These are phyloP conservation scores for Meloidogyne exigua DNA, from an alignment of 1,140 invertebrate genomes.

Conservation along the genomic window DNA sequence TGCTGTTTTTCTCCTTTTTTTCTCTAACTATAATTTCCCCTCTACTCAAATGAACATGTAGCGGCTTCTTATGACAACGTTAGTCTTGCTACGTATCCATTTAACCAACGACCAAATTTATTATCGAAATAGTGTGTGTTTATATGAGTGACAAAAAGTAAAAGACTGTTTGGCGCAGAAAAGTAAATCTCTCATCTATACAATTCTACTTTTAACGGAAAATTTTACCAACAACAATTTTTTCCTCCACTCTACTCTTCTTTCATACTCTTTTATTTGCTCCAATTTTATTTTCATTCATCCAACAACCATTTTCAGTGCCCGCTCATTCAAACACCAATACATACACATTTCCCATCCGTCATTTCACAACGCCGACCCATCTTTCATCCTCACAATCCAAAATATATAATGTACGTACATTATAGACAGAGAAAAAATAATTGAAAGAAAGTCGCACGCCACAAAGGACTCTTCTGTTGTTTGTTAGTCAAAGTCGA, in stretches of 20 bases:
- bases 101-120: background rate
- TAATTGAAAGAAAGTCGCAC: background rate
- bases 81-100: background rate
- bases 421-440: no score
- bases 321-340: background rate
- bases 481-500: background rate
- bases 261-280: background rate
- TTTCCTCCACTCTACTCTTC: background rate
- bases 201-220: background rate
- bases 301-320: background rate
- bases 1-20: background rate
- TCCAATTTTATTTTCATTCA: background rate
- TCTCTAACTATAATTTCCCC: background rate
- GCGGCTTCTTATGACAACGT: background rate
- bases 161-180: background rate
- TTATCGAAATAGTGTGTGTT: background rate
- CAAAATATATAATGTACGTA: no score
- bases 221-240: background rate
- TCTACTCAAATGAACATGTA: background rate
- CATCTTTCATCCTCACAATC: background rate
- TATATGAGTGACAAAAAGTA: background rate
- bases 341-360: background rate
- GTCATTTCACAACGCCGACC: constrained; percentile 11
- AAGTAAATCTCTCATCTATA: background rate
- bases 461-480: background rate